Conservation (phyloP, 1,140 invertebrate species). For the Drosophila cardini region DNA sequence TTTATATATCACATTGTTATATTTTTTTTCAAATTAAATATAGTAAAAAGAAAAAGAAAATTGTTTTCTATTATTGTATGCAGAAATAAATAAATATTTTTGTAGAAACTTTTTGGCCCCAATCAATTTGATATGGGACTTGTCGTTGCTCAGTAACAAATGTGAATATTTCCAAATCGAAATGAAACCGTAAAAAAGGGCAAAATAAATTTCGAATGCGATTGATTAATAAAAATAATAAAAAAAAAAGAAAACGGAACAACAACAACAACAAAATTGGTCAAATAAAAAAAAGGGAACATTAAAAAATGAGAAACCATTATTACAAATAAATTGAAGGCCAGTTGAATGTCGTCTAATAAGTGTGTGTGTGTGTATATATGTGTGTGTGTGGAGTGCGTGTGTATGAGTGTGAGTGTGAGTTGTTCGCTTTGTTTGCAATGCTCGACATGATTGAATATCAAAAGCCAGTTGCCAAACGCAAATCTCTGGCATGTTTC, state of each 20-base stretch:
- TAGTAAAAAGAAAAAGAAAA: conserved; percentile 31
- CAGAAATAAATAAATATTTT: neutral
- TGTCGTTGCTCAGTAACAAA: conserved; percentile 16
- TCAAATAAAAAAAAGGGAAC: conserved; percentile 27
- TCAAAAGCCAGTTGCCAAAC: conserved; percentile 76
- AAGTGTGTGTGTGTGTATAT: conserved; percentile 14
- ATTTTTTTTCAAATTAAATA: conserved; percentile 36
- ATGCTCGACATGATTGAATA: conserved; percentile 77
- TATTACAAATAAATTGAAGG: conserved; percentile 76
- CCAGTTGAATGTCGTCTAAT: conserved; percentile 52
- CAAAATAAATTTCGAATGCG: conserved; percentile 28
- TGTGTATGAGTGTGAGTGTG: conserved; percentile 16
- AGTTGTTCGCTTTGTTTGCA: conserved; percentile 45
- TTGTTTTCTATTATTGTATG: conserved; percentile 18
- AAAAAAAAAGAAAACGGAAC: neutral
- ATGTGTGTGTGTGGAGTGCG: conserved; percentile 10
- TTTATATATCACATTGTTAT: conserved; percentile 11
- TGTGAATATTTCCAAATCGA: conserved; percentile 25
- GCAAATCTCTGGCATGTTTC: conserved; percentile 78
- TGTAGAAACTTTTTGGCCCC: conserved; percentile 12
- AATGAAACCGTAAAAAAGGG: conserved; percentile 35
- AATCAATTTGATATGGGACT: conserved; percentile 45
- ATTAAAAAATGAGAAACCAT: conserved; percentile 70
- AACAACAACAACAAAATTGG: conserved; percentile 15
- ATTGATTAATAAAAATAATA: conserved; percentile 49